Evolutionary conservation across 2,888 invertebrate species (phyloP).

Genomic region (Graphium colonna): DNA sequence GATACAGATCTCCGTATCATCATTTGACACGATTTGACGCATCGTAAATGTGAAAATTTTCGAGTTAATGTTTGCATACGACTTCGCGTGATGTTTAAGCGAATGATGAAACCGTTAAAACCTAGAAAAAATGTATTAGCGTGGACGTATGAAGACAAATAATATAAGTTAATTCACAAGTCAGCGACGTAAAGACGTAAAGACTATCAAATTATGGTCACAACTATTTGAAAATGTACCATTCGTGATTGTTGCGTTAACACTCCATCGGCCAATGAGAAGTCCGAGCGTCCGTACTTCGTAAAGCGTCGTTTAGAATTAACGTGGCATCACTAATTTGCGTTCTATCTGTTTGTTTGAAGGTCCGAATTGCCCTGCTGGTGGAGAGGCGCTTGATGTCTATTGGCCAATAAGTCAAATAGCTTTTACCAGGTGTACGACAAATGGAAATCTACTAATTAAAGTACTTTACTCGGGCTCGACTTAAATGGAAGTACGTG

Average conservation of each 20-base stretch:
- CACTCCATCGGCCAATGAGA: slow-evolving; percentile 59
- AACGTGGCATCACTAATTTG: slow-evolving; percentile 37
- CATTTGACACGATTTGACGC: slow-evolving; percentile 32
- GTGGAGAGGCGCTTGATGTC: slow-evolving; percentile 38
- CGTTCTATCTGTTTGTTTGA: slow-evolving; percentile 41
- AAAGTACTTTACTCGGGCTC: slow-evolving; percentile 59
- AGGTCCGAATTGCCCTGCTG: slow-evolving; percentile 44
- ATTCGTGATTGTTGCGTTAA: slow-evolving; percentile 70
- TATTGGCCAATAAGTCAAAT: slow-evolving; percentile 59
- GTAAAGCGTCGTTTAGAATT: slow-evolving; percentile 46
- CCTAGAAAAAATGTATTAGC: slow-evolving; percentile 68
- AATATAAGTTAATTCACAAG: slow-evolving; percentile 70
- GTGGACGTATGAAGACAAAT: slow-evolving; percentile 66
- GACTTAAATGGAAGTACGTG: slow-evolving; percentile 62
- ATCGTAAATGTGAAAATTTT: slow-evolving; percentile 4
- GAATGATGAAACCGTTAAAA: slow-evolving; percentile 72
- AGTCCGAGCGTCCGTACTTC: slow-evolving; percentile 52
- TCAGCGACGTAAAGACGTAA: slow-evolving; percentile 51
- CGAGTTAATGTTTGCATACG: slow-evolving; percentile 18
- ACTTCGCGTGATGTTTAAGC: slow-evolving; percentile 22
- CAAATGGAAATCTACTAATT: slow-evolving; percentile 75
- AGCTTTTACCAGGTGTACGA: slow-evolving; percentile 68
- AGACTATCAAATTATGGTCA: slow-evolving; percentile 68
- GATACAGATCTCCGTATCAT: slow-evolving; percentile 35
- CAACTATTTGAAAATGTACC: slow-evolving; percentile 72